Conservation (phyloP, 2,113 vertebrate species). For the Abramis brama region DNA sequence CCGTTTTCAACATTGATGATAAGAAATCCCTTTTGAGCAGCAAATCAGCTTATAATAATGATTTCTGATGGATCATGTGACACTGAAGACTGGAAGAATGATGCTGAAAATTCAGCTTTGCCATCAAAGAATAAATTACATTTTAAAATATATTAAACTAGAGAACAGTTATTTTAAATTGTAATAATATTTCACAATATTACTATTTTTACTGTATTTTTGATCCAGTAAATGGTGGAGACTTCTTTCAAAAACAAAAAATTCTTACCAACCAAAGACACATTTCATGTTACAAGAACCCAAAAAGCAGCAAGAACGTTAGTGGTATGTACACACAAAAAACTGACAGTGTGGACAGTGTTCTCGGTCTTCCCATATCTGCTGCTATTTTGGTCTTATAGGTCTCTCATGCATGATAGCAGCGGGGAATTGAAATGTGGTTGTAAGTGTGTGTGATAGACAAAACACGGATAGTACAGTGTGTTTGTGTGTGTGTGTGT, state of each 20-base stretch:
- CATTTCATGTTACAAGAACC: too few species aligned
- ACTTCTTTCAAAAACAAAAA: too few species aligned
- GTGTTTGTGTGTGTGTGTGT: slow-evolving; percentile 17
- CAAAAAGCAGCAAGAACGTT: too few species aligned
- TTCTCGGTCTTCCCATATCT: slow-evolving; percentile 71
- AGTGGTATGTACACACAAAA: neutral
- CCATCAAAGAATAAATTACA: neutral
- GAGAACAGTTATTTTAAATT: neutral
- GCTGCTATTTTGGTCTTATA: slow-evolving; percentile 75
- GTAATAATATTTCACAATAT: neutral
- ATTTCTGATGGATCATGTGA: neutral
- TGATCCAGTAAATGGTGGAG: too few species aligned
- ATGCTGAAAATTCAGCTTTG: neutral
- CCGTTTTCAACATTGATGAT: neutral
- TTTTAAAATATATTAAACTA: neutral
- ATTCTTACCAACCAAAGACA: too few species aligned
- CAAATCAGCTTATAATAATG: neutral
- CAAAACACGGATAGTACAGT: slow-evolving; percentile 22
- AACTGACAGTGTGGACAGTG: neutral
- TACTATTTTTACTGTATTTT: neutral
- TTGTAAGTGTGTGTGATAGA: slow-evolving; percentile 31
- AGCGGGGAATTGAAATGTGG: slow-evolving; percentile 32
- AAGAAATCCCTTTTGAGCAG: neutral
- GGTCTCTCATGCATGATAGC: slow-evolving; percentile 39
- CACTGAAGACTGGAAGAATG: neutral